Conservation (phyloP, 2,113 vertebrate genomes). For the Microtus pennsylvanicus region DNA sequence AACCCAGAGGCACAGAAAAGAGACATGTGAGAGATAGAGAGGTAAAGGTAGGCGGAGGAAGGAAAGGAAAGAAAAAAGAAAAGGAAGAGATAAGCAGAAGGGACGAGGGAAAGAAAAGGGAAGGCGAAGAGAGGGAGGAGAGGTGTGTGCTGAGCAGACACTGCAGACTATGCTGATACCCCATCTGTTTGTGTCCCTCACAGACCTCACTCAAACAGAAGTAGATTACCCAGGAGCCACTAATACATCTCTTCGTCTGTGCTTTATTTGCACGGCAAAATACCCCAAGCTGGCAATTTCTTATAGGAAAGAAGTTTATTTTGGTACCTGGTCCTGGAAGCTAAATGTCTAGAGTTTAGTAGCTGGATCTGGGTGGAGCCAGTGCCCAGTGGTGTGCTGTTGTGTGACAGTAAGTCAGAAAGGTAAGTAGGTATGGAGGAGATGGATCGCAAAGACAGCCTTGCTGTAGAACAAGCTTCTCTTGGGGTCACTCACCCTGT, state of each 20-base stretch:
- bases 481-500: background rate
- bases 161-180: background rate
- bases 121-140: background rate
- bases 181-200: no score
- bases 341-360: background rate
- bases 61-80: background rate
- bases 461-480: background rate
- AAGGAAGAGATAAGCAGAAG: background rate
- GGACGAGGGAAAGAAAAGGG: no score
- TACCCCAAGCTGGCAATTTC: background rate
- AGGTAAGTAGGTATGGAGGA: background rate
- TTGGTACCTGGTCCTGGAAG: background rate
- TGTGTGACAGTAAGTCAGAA: background rate
- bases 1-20: background rate
- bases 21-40: background rate
- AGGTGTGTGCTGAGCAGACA: no score
- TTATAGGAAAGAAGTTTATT: background rate
- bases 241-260: background rate
- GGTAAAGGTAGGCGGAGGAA: background rate
- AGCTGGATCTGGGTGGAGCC: background rate
- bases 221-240: fast-evolving
- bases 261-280: background rate
- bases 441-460: background rate
- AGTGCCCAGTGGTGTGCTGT: background rate
- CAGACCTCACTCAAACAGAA: background rate